Conservation (phyloP, 2,113 vertebrate genomes). For the Morone chrysops region DNA sequence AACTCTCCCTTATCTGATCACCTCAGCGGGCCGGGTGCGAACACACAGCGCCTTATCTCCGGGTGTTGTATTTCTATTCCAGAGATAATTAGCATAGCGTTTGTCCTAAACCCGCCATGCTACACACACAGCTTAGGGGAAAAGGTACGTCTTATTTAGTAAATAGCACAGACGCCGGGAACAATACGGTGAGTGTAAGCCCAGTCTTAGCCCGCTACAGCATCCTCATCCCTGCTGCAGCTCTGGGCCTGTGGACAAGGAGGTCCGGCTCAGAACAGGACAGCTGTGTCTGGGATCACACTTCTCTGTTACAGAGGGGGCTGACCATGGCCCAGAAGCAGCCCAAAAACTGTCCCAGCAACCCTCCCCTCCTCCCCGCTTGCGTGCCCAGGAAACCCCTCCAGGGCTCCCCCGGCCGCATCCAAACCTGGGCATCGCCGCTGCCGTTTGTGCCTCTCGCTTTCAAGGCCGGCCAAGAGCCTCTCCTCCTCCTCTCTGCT, state of each 20-base stretch:
- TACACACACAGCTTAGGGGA: conserved; percentile 60
- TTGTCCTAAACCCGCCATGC: conserved; percentile 69
- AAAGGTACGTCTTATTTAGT: conserved; percentile 68
- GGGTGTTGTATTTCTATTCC: conserved; percentile 78
- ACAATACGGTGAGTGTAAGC: conserved; percentile 69
- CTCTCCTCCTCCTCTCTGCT: conserved; percentile 71
- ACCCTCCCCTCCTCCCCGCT: conserved; percentile 48
- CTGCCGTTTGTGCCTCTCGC: conserved; percentile 74
- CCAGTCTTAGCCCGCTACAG: conserved; percentile 50
- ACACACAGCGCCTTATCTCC: conserved; percentile 75
- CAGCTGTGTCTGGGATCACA: conserved; percentile 73
- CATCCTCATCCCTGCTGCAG: conserved; percentile 43
- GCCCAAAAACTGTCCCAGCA: conserved; percentile 50
- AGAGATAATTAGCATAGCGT: conserved; percentile 75
- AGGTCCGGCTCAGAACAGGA: conserved; percentile 70
- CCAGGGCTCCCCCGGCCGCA: conserved; percentile 71
- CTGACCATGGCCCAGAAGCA: conserved; percentile 59
- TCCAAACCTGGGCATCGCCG: conserved; percentile 77
- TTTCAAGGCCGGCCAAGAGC: conserved; percentile 82
- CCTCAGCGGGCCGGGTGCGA: conserved; percentile 74
- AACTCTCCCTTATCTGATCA: conserved; percentile 75
- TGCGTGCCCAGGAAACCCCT: conserved; percentile 76
- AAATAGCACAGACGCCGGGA: conserved; percentile 32
- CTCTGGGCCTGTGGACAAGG: conserved; percentile 65
- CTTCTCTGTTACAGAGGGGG: conserved; percentile 80